phyloP scores from a whole-genome alignment of 2,888 invertebrate genomes.

The Nematopogon swammerdamellus region DNA sequence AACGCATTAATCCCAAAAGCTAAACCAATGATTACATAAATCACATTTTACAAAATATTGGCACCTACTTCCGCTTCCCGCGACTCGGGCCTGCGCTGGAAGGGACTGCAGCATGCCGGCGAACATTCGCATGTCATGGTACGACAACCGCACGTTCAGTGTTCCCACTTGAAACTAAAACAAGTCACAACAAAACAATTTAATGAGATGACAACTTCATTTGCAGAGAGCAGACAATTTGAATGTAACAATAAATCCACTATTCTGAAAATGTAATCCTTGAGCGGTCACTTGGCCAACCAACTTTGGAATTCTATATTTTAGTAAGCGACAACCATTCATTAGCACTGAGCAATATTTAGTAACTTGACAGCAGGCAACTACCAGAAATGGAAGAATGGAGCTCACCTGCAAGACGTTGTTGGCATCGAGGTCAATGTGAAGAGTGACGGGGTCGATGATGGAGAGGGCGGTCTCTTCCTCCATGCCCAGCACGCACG shows the following conservation, averaged over 20 bases:
- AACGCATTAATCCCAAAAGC: too few species aligned
- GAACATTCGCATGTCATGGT: conserved; percentile 92
- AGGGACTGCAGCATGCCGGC: conserved; percentile 82
- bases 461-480: conserved; percentile 93
- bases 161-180: conserved; percentile 65
- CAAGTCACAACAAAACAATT: conserved; percentile 1
- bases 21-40: too few species aligned
- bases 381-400: too few species aligned
- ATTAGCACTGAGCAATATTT: too few species aligned
- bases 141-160: conserved; percentile 82
- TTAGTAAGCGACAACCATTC: too few species aligned
- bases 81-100: conserved; percentile 72
- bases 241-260: background rate
- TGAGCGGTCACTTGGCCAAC: too few species aligned
- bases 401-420: conserved; percentile 48
- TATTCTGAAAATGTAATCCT: too few species aligned
- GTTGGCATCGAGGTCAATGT: conserved; percentile 62
- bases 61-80: conserved; percentile 28
- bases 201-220: background rate
- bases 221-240: background rate
- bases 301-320: too few species aligned
- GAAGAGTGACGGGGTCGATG: conserved; percentile 87
- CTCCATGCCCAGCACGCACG: conserved; percentile 85
- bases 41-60: too few species aligned
- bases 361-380: too few species aligned